phyloP scores from a whole-genome alignment of 1,140 invertebrate species.

The Aphelinus atriplicis region DNA sequence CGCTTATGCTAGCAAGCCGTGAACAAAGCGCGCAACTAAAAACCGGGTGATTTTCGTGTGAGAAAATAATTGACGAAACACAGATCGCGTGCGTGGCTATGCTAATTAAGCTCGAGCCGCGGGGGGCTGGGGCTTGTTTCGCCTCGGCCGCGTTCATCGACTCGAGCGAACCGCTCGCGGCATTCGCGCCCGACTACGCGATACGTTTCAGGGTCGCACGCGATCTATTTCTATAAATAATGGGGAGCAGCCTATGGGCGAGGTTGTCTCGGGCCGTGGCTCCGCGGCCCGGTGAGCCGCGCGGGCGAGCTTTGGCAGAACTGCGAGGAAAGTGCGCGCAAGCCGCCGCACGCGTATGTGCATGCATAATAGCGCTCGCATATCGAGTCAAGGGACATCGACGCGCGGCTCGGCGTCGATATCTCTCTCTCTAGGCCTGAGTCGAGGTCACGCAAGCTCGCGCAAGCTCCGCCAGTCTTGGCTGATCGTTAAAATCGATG shows the following conservation, averaged over 20 bases:
- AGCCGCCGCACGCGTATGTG: background rate
- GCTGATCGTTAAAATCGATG: conserved; percentile 11
- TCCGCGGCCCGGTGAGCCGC: too few relatives aligned
- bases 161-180: background rate
- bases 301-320: too few relatives aligned
- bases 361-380: background rate
- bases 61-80: background rate
- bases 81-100: background rate
- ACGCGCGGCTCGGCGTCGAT: conserved; percentile 39
- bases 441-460: conserved; percentile 22
- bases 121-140: too few relatives aligned
- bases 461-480: background rate
- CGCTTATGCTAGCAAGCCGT: too few relatives aligned
- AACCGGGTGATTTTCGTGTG: too few relatives aligned
- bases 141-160: too few relatives aligned
- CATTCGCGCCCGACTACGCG: conserved; percentile 2
- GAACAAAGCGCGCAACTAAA: too few relatives aligned
- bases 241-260: background rate
- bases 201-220: conserved; percentile 26
- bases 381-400: conserved; percentile 39
- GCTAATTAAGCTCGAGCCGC: background rate
- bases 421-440: conserved; percentile 30
- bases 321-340: too few relatives aligned
- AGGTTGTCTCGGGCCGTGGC: too few relatives aligned
- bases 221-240: conserved; percentile 17